Base-by-base conservation (phyloP, 2,113 vertebrate species). In the Lophotis ruficrista region DNA sequence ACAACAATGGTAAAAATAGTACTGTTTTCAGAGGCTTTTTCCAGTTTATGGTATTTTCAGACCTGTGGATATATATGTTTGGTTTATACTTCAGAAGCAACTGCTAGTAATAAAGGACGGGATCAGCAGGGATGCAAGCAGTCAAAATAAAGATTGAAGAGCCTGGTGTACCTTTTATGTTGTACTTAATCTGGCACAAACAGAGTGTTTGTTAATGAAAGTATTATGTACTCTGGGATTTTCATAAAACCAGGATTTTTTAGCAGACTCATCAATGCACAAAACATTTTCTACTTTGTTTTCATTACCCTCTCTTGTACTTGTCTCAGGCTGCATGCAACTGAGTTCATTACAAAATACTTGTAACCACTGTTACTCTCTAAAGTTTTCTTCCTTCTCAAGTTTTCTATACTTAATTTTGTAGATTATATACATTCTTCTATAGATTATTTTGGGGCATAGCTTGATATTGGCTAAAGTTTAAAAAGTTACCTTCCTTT, bases 161-260 rank as follows among this genome's bases (percentile, higher is more conserved):
- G 82, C 24, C 7, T 0, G 0, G 3, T 69, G 24, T 38, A 50
- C 38, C n/a, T 86, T 69, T 79, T 35, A 51, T 1, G 1, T 57
- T 83, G 38, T 6, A 31, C 25, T 70, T 79, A 57, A 57, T 79
- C 71, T 56, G 47, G 1, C 27, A 31, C 5, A 14, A 73, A 12
- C 60, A 77, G 11, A 47, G 10, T 37, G n/a, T 37, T 83, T 65
- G 6, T 54, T 61, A 17, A 27, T 70, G 12, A 47, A 77, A 47
- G 23, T 30, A 35, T 27, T 60, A 20, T 4, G 15, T 56, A 9
- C 23, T 31, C 41, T 43, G 30, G 2, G 33, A 56, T 53, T 91
- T 83, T 38, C 15, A 13, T 37, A 48, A 75, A 56, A 58, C 0
- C 4, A 6, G 22, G 28, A 2, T n/a, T 22, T 50, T 87, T 61